These are phyloP conservation scores for Excalfactoria chinensis DNA, from an alignment of 2,113 vertebrate species.

Conservation along the genomic window DNA sequence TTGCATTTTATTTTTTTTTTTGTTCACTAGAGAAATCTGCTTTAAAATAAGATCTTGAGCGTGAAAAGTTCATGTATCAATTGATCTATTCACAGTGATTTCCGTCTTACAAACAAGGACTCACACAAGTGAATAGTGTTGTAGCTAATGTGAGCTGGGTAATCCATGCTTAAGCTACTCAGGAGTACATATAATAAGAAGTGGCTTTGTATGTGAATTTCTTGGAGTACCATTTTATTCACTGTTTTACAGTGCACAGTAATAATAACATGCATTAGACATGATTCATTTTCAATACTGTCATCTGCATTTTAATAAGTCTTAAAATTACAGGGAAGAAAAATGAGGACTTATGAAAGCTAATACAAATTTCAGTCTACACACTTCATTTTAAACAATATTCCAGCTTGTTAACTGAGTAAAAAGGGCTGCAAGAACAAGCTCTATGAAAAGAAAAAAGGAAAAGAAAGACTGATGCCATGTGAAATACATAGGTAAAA, in stretches of 20 bases:
- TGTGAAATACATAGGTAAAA: background rate
- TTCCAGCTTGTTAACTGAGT: background rate
- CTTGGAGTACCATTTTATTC: background rate
- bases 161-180: background rate
- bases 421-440: background rate
- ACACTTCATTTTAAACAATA: background rate
- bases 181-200: background rate
- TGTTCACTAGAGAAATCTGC: background rate
- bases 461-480: background rate
- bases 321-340: constrained; percentile 2
- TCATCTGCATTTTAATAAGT: constrained; percentile 34
- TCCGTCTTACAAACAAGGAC: background rate
- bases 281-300: constrained; percentile 1
- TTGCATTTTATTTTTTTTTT: background rate
- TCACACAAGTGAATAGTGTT: background rate
- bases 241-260: background rate
- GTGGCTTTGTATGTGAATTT: background rate
- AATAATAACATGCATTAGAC: constrained; percentile 15
- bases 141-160: background rate
- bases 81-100: background rate
- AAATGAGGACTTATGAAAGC: background rate
- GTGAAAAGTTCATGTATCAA: background rate
- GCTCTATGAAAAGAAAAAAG: background rate
- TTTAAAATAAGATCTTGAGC: background rate
- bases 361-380: constrained; percentile 1